A percentile compares a stretch with the other conserved stretches of the same genome.
Evolutionary conservation across 2,113 vertebrate genomes (phyloP).

Genomic region (Athene noctua): DNA sequence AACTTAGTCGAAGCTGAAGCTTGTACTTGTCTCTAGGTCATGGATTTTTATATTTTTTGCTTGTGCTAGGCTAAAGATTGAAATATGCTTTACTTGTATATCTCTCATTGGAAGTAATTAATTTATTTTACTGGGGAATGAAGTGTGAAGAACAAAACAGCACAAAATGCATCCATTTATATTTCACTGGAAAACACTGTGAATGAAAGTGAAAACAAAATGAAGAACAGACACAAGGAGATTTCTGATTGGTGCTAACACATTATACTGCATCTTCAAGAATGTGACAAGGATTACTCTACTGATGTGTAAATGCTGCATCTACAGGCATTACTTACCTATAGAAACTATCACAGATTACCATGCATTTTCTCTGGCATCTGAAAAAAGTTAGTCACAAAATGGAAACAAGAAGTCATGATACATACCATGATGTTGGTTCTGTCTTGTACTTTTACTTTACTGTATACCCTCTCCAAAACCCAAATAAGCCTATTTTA

Average conservation of each 20-base stretch:
- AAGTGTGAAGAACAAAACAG: neutral
- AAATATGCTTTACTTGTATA: neutral
- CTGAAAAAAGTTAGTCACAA: neutral
- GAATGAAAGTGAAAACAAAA: neutral
- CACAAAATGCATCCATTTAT: neutral
- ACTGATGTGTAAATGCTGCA: neutral
- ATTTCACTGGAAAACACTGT: neutral
- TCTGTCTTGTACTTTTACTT: neutral
- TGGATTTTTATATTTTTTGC: conserved; percentile 5
- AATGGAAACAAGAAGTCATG: neutral
- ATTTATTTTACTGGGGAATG: neutral
- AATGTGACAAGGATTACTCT: neutral
- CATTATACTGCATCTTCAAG: neutral
- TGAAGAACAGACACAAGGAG: neutral
- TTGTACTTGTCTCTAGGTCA: neutral
- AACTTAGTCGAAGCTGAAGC: conserved; percentile 11
- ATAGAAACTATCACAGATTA: neutral
- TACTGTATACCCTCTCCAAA: neutral
- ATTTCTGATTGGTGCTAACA: neutral
- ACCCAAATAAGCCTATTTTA: neutral
- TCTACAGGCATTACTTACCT: neutral
- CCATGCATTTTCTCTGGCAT: neutral
- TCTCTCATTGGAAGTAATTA: neutral
- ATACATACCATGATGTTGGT: rapidly evolving
- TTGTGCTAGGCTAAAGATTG: neutral